Conservation (phyloP, 1,140 invertebrate species). For the Drosophila nigrodunni region DNA sequence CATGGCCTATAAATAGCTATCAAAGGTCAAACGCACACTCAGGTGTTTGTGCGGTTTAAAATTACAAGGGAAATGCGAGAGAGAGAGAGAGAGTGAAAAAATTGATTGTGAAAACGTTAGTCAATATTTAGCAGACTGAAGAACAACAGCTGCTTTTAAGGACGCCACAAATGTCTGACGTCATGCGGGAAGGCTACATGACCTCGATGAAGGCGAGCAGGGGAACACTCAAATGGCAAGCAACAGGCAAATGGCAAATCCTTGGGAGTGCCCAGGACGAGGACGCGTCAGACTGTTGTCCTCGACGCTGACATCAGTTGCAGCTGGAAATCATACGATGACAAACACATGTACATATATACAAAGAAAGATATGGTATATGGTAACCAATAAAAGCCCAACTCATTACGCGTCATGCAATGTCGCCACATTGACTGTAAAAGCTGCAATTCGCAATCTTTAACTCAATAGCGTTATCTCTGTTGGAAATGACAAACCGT, state of each 20-base stretch:
- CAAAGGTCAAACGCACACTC: not conserved
- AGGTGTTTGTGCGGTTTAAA: slow-evolving; percentile 4
- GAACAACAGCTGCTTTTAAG: slow-evolving; percentile 20
- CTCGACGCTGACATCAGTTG: slow-evolving; percentile 17
- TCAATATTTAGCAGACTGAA: slow-evolving; percentile 19
- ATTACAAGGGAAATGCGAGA: not conserved
- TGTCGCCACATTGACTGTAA: slow-evolving; percentile 24
- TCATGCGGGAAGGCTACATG: slow-evolving; percentile 20
- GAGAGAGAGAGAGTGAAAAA: not conserved
- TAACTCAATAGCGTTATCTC: not conserved
- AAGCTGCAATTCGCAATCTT: slow-evolving; percentile 1
- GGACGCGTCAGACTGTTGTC: slow-evolving; percentile 16
- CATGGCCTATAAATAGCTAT: not conserved
- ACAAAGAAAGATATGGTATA: not conserved
- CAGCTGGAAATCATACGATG: slow-evolving; percentile 10
- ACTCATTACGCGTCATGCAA: slow-evolving; percentile 10
- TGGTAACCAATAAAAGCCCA: not conserved
- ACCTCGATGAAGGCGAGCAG: slow-evolving; percentile 6
- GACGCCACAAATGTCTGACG: slow-evolving; percentile 22
- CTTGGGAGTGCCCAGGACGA: slow-evolving; percentile 22
- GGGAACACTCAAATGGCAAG: not conserved
- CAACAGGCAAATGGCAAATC: slow-evolving; percentile 34
- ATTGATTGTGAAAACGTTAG: slow-evolving; percentile 22
- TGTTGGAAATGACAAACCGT: slow-evolving; percentile 6
- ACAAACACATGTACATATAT: not conserved